Base-by-base conservation (phyloP, 2,888 invertebrate genomes). In the Acanthosepion pharaonis region DNA sequence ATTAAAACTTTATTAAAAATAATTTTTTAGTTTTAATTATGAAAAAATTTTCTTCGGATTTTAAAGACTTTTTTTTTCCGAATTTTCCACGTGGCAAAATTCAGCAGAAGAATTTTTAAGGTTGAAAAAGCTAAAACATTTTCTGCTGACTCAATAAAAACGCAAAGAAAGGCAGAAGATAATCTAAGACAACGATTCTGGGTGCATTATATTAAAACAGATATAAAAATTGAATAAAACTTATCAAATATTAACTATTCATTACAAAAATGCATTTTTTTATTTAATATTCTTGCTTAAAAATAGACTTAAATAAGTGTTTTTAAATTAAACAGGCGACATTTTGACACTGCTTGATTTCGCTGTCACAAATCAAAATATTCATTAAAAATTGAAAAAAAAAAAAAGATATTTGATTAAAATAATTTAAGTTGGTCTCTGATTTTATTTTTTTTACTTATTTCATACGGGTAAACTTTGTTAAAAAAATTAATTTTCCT, bases 41-140 rank as follows among this genome's bases (percentile, higher is more conserved):
- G 20, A 20, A 20, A 78, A 78, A n/a, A 5, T 78, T 78, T n/a
- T 78, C n/a, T 78, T 78, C 18, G 28, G 8, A n/a, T 28, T 78
- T 11, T 78, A 28, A 78, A 78, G 78, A n/a, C 6, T n/a, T n/a
- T 78, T n/a, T n/a, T 28, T 78, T 78, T n/a, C n/a, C 3, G 8
- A 78, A n/a, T 78, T 78, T 78, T 78, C 78, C 78, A 78, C 78
- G 78, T 78, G 78, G 78, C 78, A 78, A 78, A 78, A 78, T 59
- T 59, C 59, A 59, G 59, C 59, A 59, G 59, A n/a, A 78, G 33
- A 78, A n/a, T 15, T 4, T 5, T 5, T 64, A 3, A 25, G 25
- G 25, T 64, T 64, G 28, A 64, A 64, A 25, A 64, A 25, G n/a
- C 8, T 25, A 2, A 23, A 64, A 64, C n/a, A 78, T 78, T 78